A percentile compares a stretch with the other conserved stretches of the same genome.
These are phyloP conservation scores for Lysandra bellargus DNA, from an alignment of 2,888 invertebrate species.

Conservation along the genomic window DNA sequence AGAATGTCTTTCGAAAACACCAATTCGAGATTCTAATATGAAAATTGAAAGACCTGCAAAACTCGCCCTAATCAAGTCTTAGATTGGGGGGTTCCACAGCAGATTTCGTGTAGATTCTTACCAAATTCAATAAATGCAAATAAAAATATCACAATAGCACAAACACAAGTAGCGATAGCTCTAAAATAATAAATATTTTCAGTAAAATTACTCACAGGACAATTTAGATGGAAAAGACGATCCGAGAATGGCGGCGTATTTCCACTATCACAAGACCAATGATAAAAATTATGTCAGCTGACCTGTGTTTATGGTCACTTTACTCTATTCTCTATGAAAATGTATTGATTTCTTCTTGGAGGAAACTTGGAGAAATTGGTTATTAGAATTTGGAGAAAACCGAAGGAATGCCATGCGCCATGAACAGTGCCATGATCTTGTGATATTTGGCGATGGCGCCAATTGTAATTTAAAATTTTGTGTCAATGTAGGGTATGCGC, in stretches of 20 bases:
- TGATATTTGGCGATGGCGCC: too few species aligned
- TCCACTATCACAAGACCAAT: slow-evolving; percentile 81
- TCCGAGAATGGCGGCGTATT: slow-evolving; percentile 77
- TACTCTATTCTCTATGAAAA: slow-evolving; percentile 53
- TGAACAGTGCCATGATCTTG: too few species aligned
- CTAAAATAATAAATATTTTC: slow-evolving; percentile 46
- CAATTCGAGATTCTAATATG: background rate
- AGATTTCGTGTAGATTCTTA: slow-evolving; percentile 50
- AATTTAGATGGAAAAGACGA: slow-evolving; percentile 75
- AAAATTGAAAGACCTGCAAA: background rate
- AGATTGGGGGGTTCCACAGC: slow-evolving; percentile 46
- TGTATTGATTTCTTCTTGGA: slow-evolving; percentile 54
- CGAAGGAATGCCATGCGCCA: too few species aligned
- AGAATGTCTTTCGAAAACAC: background rate
- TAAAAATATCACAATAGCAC: slow-evolving; percentile 55
- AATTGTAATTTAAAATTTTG: too few species aligned
- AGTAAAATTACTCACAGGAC: slow-evolving; percentile 69
- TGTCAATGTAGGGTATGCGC: too few species aligned
- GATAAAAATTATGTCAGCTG: slow-evolving; percentile 80
- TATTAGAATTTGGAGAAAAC: too few species aligned
- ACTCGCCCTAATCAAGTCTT: background rate
- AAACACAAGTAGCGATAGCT: slow-evolving; percentile 53
- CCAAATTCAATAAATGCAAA: slow-evolving; percentile 44
- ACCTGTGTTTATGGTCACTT: slow-evolving; percentile 66
- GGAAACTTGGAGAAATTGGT: too few species aligned